Base-by-base conservation (phyloP, 2,113 vertebrate species). In the Anolis carolinensis region DNA sequence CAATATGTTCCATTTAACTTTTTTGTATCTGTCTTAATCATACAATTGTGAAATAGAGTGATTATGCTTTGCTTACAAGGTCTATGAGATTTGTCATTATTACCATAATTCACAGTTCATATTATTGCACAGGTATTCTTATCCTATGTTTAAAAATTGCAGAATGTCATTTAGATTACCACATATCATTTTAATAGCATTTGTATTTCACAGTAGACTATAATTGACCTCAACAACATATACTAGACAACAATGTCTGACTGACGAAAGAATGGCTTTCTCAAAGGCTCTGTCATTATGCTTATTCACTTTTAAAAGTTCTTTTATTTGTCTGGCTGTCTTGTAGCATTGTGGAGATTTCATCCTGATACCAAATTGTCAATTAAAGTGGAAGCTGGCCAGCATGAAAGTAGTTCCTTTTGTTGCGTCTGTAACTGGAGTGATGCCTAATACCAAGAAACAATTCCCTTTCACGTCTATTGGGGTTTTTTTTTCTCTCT, bases 351-450 rank as follows among this genome's bases (percentile, higher is more conserved):
- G 72, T 9, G 20, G 7, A 55, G 2, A 62, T 62, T 79, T 79
- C 20, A 62, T 23, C 34, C 34, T 13, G 59, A 79, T 39, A 65
- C 27, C 23, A 36, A 6, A 7, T 79, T 79, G 25, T 30, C 36
- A 63, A 79, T 63, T 62, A 79, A 79, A 13, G 30, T 14, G 39
- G 34, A 77, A 77, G 63, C 27, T 63, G 1, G 3, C 14, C 63
- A 81, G 62, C 23, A 67, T 81, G 36, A 81, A 68, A 44, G n/a
- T 71, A 82, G 32, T 20, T 71, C 65, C 67, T 82, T 27, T 82
- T 82, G 52, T 32, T 71, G 30, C 32, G 48, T 82, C 67, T 50
- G 44, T n/a, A 52, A 20, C 30, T 70, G 77, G 20, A 68, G 44
- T 76, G 23, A n/a, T 77, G 30, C 14, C 32, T 82, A 82, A 71